Evolutionary conservation across 2,113 vertebrate genomes (phyloP), one percentile per base, ranked within the genome.

Genomic region (Notiomystis cincta): DNA sequence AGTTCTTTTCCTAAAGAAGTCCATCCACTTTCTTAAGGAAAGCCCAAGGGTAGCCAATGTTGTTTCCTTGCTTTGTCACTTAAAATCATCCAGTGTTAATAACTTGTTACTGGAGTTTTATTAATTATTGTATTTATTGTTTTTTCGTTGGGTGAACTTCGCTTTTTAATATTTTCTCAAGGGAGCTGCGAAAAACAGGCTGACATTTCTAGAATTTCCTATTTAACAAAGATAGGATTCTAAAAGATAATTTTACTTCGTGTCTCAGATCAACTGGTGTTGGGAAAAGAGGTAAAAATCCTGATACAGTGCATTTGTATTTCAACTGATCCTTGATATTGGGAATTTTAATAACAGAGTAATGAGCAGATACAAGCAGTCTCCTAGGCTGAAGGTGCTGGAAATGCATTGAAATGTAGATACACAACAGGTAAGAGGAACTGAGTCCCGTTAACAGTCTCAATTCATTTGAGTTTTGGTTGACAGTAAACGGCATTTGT

Each of bases 1-100:
- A 66, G 97, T 69, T 93, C 75, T 97, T 93, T 93, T 97, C 94
- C 90, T 67, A 75, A 80, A 91, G 62, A 97, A 97, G 64, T 72
- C 25, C 25, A 20, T 60, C 11, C 17, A 17, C 6, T 37, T 60
- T 65, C 70, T 81, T 56, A 35, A 76, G 78, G 80, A 69, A 65
- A 88, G 71, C 12, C 48, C 25, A 8, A 20, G 44, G 25, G 18
- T 7, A 30, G 65, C 28, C 25, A 28, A 23, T 77, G 27, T 60
- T 19, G 19, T 72, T 88, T 44, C 37, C 64, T 60, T 81, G 15
- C 64, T 94, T 58, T 60, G 31, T 22, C 69, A 11, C 35, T 69
- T 85, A 31, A 85, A 89, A 44, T 38, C 27, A 37, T 53, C 14
- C 28, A 16, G 3, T 66, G 13, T 58, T 56, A 84, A 71, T 61